Evolutionary conservation across 2,797 vertebrate genomes (phyloP).

Genomic region (Podarcis lilfordi): DNA sequence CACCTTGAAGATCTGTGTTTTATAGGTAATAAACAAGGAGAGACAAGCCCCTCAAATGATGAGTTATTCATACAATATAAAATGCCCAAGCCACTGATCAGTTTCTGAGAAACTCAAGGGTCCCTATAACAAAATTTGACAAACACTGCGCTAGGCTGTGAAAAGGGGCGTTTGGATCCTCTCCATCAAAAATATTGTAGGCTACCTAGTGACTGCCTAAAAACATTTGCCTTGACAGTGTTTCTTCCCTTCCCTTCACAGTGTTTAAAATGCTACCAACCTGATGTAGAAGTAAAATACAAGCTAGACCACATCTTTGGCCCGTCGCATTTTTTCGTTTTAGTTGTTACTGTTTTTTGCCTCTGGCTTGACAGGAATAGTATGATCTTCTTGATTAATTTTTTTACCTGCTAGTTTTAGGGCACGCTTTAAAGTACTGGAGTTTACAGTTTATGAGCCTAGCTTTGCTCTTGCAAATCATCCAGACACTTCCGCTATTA

Average conservation of each 20-base stretch:
- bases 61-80: neutral
- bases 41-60: neutral
- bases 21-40: neutral
- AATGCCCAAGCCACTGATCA: neutral
- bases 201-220: neutral
- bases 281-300: slow-evolving; percentile 46
- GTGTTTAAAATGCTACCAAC: slow-evolving; percentile 52
- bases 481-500: slow-evolving; percentile 39
- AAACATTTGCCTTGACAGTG: slow-evolving; percentile 27
- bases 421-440: slow-evolving; percentile 42
- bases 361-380: slow-evolving; percentile 2
- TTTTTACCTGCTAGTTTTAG: slow-evolving; percentile 47
- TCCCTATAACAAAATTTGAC: neutral
- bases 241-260: slow-evolving; percentile 45
- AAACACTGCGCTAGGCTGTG: neutral
- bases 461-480: slow-evolving; percentile 58
- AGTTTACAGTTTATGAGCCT: slow-evolving; percentile 64
- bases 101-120: neutral
- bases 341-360: neutral
- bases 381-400: slow-evolving; percentile 66
- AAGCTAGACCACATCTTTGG: slow-evolving; percentile 30
- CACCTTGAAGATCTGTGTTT: neutral
- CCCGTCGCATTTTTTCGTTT: slow-evolving; percentile 8
- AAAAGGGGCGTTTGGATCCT: neutral
- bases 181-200: slow-evolving; percentile 9